Evolutionary conservation across 2,888 invertebrate genomes (phyloP).

Genomic region (Petrolisthes cinctipes): DNA sequence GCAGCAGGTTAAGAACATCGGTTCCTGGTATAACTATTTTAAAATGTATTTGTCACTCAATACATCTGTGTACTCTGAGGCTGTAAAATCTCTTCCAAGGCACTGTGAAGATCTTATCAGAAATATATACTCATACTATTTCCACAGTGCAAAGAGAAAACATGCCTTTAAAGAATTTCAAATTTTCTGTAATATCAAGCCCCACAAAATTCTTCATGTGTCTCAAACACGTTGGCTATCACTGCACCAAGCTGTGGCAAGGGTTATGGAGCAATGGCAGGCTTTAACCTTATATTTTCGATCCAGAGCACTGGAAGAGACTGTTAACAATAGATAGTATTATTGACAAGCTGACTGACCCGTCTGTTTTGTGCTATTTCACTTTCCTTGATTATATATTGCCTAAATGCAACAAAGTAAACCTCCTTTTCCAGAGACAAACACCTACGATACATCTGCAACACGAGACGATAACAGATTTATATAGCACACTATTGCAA

Average conservation of each 20-base stretch:
- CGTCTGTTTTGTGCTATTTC: too few species aligned
- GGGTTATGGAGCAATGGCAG: neutral
- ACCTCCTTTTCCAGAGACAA: slow-evolving; percentile 3
- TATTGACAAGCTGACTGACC: too few species aligned
- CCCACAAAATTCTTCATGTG: neutral
- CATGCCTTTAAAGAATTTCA: neutral
- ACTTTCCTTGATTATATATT: neutral
- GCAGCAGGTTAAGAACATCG: neutral
- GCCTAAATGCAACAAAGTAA: neutral
- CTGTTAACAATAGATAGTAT: too few species aligned
- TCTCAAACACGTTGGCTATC: neutral
- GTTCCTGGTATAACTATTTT: neutral
- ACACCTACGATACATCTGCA: neutral
- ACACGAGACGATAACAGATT: neutral
- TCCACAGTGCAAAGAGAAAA: slow-evolving; percentile 3
- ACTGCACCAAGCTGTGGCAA: neutral
- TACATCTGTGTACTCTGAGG: neutral
- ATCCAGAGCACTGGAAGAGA: neutral
- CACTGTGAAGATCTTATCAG: slow-evolving; percentile 4
- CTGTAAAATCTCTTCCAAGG: neutral
- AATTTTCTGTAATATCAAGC: neutral
- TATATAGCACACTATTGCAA: neutral
- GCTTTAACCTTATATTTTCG: neutral
- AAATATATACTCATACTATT: neutral
- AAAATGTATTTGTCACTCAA: neutral